These are phyloP conservation scores for Drosophila algonquin DNA, from an alignment of 2,888 invertebrate genomes.

Conservation along the genomic window DNA sequence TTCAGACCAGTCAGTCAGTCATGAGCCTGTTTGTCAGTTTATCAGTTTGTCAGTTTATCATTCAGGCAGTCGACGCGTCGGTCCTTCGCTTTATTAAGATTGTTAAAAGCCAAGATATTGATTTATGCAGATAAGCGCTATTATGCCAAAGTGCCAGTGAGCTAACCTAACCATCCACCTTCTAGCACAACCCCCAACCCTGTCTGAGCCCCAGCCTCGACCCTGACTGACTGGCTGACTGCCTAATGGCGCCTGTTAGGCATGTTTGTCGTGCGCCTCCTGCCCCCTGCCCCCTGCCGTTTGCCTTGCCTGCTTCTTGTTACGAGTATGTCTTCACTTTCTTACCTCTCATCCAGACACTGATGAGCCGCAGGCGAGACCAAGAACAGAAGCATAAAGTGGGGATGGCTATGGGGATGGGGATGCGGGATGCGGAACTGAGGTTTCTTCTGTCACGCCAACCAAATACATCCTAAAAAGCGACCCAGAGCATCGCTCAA, in stretches of 20 bases:
- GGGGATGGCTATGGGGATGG: not conserved
- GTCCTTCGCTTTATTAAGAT: constrained; percentile 63
- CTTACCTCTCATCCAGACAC: constrained; percentile 25
- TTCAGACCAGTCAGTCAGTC: constrained; percentile 12
- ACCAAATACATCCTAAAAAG: constrained; percentile 18
- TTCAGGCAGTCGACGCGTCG: constrained; percentile 19
- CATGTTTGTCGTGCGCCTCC: constrained; percentile 32
- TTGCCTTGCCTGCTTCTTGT: constrained; percentile 14
- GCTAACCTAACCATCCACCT: constrained; percentile 35
- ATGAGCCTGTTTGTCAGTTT: constrained; percentile 10
- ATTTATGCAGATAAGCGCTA: constrained; percentile 82
- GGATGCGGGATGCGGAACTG: too few relatives aligned
- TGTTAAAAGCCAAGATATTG: constrained; percentile 78
- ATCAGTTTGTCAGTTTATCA: not conserved
- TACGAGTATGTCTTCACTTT: constrained; percentile 35
- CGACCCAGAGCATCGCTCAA: constrained; percentile 8
- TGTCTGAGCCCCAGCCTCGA: constrained; percentile 4
- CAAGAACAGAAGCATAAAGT: not conserved
- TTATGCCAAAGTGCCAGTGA: constrained; percentile 63
- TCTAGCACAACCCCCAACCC: constrained; percentile 14
- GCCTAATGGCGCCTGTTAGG: constrained; percentile 56
- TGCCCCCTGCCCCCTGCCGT: not conserved
- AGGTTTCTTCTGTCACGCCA: constrained; percentile 4
- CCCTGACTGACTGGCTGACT: constrained; percentile 37
- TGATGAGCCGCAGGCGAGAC: constrained; percentile 34